Percentiles rank a stretch among this genome's conserved stretches.
phyloP scores from a whole-genome alignment of 2,797 vertebrate genomes.

The Heliangelus exortis region DNA sequence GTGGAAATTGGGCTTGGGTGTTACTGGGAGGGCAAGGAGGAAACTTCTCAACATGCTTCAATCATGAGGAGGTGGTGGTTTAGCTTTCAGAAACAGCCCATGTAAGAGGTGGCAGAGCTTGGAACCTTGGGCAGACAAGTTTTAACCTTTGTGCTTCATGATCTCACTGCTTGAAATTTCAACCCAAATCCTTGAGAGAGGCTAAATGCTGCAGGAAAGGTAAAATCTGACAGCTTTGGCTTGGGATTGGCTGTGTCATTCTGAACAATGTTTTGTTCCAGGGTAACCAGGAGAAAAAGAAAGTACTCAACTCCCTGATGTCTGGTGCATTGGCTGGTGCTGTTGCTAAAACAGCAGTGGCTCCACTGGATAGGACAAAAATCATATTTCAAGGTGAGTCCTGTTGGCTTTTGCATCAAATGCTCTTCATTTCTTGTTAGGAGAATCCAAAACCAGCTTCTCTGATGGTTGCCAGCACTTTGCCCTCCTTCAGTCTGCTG shows the following conservation, averaged over 20 bases:
- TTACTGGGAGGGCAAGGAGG: not conserved
- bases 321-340: constrained; percentile 94
- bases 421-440: no score
- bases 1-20: not conserved
- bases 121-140: not conserved
- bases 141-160: not conserved
- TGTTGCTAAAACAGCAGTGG: constrained; percentile 94
- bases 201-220: not conserved
- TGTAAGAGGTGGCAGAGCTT: not conserved
- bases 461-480: not conserved
- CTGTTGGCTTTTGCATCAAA: not conserved
- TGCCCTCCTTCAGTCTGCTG: not conserved
- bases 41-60: not conserved
- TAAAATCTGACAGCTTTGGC: not conserved
- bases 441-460: not conserved
- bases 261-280: constrained; percentile 46
- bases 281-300: constrained; percentile 80
- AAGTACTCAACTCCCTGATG: constrained; percentile 89
- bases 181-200: not conserved
- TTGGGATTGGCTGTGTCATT: not conserved
- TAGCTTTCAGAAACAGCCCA: not conserved
- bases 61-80: not conserved
- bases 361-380: constrained; percentile 97
- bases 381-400: constrained; percentile 97
- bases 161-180: not conserved